Conservation (phyloP, 92 coral and sea anemone species). For the Parazoanthus darwini region DNA sequence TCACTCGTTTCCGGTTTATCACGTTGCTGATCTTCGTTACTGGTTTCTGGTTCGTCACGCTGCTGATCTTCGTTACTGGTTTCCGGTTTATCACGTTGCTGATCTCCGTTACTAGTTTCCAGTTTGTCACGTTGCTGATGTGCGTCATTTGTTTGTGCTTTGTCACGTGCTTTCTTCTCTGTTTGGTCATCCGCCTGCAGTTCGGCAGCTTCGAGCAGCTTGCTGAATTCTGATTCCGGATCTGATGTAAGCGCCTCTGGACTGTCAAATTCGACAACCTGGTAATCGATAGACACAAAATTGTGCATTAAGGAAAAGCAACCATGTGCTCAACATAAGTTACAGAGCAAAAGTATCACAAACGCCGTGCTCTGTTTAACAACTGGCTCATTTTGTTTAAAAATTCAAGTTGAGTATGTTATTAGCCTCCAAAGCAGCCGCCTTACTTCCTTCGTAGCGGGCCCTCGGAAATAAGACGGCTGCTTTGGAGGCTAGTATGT, state of each 20-base stretch:
- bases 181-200: slow-evolving; percentile 44
- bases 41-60: background rate
- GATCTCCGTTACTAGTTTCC: background rate
- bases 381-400: too few relatives aligned
- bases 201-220: slow-evolving; percentile 81
- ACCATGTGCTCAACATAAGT: background rate
- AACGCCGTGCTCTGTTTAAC: too few relatives aligned
- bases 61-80: background rate
- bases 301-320: background rate
- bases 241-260: slow-evolving; percentile 75
- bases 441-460: too few relatives aligned
- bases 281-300: slow-evolving; percentile 9
- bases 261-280: slow-evolving; percentile 88
- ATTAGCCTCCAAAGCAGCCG: too few relatives aligned
- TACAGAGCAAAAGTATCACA: too few relatives aligned
- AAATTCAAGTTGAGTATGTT: too few relatives aligned
- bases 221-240: slow-evolving; percentile 78
- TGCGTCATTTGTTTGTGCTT: background rate
- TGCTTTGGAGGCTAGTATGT: too few relatives aligned
- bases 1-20: background rate
- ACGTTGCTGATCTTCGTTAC: background rate
- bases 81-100: background rate
- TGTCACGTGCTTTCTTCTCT: background rate
- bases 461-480: too few relatives aligned
- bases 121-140: background rate